A percentile compares a stretch with the other conserved stretches of the same genome.
These are phyloP conservation scores for Eulemur coronatus DNA, from an alignment of 2,797 vertebrate genomes.

Conservation along the genomic window DNA sequence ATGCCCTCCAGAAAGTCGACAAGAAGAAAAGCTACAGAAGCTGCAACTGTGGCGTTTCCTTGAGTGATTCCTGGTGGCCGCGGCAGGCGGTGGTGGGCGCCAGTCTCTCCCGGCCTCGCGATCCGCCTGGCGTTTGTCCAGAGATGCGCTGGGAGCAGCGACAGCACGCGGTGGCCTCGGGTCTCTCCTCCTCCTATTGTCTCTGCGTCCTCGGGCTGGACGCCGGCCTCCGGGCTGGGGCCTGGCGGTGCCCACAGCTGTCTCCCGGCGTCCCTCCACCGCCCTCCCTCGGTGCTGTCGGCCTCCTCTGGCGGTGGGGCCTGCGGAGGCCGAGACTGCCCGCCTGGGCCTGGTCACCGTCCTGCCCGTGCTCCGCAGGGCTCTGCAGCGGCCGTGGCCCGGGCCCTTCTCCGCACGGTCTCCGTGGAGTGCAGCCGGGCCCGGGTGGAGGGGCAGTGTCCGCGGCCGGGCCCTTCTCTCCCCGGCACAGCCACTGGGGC, in stretches of 20 bases:
- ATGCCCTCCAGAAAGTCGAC: not conserved
- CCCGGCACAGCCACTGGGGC: not conserved
- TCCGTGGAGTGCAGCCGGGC: not conserved
- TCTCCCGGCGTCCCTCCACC: fast-evolving
- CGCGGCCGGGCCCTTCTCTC: not conserved
- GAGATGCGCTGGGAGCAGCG: too few relatives aligned
- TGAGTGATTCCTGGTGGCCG: too few relatives aligned
- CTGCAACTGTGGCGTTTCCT: not conserved
- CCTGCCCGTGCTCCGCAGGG: fast-evolving
- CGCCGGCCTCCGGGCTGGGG: fast-evolving
- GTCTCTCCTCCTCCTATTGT: too few relatives aligned
- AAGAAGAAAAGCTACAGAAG: not conserved
- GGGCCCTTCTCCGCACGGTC: fast-evolving
- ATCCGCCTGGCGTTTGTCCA: too few relatives aligned
- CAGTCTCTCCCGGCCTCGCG: too few relatives aligned
- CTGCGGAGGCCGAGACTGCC: fast-evolving
- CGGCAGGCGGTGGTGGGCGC: too few relatives aligned
- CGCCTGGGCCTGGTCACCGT: not conserved
- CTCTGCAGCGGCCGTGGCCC: fast-evolving
- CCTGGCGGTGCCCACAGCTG: fast-evolving
- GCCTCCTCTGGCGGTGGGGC: not conserved
- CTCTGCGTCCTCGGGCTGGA: not conserved
- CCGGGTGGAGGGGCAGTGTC: not conserved
- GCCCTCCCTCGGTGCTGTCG: not conserved
- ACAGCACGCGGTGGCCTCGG: too few relatives aligned